Percentiles rank a stretch among this genome's conserved stretches.
Conservation (phyloP, 2,888 invertebrate genomes). For the Eilema griseolum region DNA sequence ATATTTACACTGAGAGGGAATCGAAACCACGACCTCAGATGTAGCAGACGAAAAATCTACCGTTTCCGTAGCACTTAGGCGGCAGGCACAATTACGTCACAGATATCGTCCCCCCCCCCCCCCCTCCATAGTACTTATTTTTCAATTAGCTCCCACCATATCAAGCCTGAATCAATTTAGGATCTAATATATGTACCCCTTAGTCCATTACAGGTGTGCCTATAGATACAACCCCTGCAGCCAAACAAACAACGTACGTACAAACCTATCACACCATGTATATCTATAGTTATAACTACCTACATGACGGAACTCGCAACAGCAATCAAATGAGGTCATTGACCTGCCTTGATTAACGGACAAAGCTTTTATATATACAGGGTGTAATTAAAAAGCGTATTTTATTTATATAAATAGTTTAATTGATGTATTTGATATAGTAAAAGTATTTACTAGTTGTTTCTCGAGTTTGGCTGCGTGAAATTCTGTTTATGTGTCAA, state of each 20-base stretch:
- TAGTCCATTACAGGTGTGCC: not conserved
- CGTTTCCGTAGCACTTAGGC: too few relatives aligned
- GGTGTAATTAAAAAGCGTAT: not conserved
- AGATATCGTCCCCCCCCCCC: too few relatives aligned
- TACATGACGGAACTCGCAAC: constrained; percentile 3
- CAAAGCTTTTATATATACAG: not conserved
- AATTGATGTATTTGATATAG: too few relatives aligned
- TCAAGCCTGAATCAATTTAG: not conserved
- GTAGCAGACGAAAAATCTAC: not conserved
- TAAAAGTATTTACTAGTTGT: too few relatives aligned
- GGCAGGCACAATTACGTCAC: not conserved
- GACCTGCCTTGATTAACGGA: not conserved
- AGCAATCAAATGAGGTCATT: constrained; percentile 16
- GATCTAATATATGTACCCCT: not conserved
- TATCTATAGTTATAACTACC: not conserved
- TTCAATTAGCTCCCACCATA: not conserved
- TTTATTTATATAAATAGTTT: not conserved
- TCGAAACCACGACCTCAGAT: not conserved
- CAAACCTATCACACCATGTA: not conserved
- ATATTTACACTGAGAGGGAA: not conserved
- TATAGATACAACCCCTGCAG: constrained; percentile 3
- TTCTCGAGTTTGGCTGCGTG: too few relatives aligned
- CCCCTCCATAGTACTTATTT: not conserved
- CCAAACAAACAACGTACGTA: constrained; percentile 12
- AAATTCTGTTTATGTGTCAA: not conserved